Percentiles rank a stretch among this genome's conserved stretches.
Evolutionary conservation across 2,797 vertebrate species (phyloP).

Genomic region (Calcarius lapponicus): DNA sequence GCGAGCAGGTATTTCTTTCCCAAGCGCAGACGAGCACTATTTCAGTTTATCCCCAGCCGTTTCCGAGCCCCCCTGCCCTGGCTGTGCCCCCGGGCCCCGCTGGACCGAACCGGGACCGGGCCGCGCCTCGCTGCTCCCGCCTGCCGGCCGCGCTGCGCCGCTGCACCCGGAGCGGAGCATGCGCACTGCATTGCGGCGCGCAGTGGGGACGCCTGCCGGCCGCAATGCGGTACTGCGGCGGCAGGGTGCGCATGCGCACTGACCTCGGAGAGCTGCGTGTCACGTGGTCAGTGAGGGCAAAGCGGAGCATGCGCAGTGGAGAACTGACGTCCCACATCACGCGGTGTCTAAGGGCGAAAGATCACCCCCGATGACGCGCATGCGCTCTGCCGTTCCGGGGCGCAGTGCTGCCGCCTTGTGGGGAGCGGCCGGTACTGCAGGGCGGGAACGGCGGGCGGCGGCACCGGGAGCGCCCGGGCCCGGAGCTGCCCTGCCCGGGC

Average conservation of each 20-base stretch:
- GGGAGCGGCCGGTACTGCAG: fast-evolving
- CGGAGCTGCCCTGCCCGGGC: too few relatives aligned
- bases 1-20: not conserved
- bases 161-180: not conserved
- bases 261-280: fast-evolving
- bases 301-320: fast-evolving
- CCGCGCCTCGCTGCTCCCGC: not conserved
- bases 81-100: not conserved
- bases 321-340: fast-evolving
- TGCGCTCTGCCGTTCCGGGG: fast-evolving
- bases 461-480: not conserved
- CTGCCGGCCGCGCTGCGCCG: fast-evolving
- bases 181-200: fast-evolving
- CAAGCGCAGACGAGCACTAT: not conserved
- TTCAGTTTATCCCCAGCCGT: not conserved
- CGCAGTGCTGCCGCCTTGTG: not conserved
- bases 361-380: fast-evolving
- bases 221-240: fast-evolving
- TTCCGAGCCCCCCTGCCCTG: not conserved
- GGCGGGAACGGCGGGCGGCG: too few relatives aligned
- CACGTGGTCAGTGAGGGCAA: not conserved
- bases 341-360: fast-evolving
- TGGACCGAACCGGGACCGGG: too few relatives aligned
- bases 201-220: fast-evolving
- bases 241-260: fast-evolving